A percentile compares a stretch with the other conserved stretches of the same genome.
phyloP scores from a whole-genome alignment of 2,113 vertebrate genomes.

The Theristicus caerulescens region DNA sequence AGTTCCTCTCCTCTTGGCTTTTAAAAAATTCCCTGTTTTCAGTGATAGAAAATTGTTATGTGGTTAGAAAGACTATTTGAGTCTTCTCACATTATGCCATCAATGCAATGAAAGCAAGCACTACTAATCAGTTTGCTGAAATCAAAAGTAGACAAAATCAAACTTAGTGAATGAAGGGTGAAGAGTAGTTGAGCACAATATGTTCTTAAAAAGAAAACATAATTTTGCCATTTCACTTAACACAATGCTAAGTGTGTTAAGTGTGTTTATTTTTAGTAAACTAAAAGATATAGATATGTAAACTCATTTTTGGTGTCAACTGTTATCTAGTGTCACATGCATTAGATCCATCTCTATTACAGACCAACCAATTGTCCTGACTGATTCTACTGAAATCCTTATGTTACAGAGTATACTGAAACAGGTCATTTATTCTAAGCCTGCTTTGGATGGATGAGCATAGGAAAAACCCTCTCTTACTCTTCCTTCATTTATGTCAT shows the following conservation, averaged over 20 bases:
- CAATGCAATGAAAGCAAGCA: background rate
- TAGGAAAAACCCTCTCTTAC: accelerated
- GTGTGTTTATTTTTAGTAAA: background rate
- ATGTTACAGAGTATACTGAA: background rate
- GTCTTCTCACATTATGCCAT: no score
- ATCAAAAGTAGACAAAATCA: background rate
- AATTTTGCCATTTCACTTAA: background rate
- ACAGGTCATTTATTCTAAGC: background rate
- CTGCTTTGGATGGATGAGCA: background rate
- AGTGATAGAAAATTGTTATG: background rate
- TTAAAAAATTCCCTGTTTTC: background rate
- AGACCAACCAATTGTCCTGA: background rate
- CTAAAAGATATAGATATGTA: background rate
- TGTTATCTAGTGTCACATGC: background rate
- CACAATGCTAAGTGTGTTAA: accelerated
- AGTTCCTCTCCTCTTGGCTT: background rate
- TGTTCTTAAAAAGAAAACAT: background rate
- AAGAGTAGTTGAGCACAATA: background rate
- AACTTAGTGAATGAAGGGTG: background rate
- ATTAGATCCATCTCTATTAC: background rate
- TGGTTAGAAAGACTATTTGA: background rate
- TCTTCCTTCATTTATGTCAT: background rate
- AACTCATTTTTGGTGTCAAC: background rate
- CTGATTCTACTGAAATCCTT: background rate
- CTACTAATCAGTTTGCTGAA: background rate